Evolutionary conservation across 1,140 invertebrate species (phyloP), one percentile per base, ranked within the genome.

Genomic region (Bacillus rossius): DNA sequence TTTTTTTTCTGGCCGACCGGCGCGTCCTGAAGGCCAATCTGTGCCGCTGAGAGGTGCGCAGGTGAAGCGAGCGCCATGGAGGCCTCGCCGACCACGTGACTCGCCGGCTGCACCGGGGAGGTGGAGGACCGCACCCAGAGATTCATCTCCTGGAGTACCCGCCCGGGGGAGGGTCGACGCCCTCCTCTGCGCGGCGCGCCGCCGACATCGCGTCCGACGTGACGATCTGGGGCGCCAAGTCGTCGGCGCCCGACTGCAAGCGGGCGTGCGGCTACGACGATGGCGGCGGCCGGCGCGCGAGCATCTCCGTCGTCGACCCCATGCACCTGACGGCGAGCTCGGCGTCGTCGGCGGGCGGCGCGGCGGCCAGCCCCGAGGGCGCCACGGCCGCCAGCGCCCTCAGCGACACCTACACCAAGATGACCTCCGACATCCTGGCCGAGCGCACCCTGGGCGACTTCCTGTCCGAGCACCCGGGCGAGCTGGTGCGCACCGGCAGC

Each of bases 401-500:
- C 29, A 86, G 89, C 69, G 89, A 92, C 71, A 88, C 88, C 19
- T 92, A 91, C 87, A 58, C 57, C 2, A 92, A 92, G 73, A 92
- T 92, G 89, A 92, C 89, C 19, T 89, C 88, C 2, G 89, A 91
- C 68, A 91, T 92, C 42, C 77, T 92, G 63, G 89, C 89, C 1
- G 89, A 92, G 69, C 79, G 91, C 55, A 92, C 91, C 0, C 73
- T 96, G n/a, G 89, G 88, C 37, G 90, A 93, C 69, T 92, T 94
- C 64, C 80, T 95, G 25, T 89, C 88, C 55, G 93, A 97, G 70
- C 93, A 96, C 91, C 88, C 0, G 92, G 3, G 57, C 13, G 94
- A 97, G 74, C 78, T 98, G 60, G 89, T 96, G 58, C 79, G 92
- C 67, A 98, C 95, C 13, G 95, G 94, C 61, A 95, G 91, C 70